A percentile compares a stretch with the other conserved stretches of the same genome.
phyloP scores from a whole-genome alignment of 1,140 invertebrate genomes.

The Ceratina australensis region DNA sequence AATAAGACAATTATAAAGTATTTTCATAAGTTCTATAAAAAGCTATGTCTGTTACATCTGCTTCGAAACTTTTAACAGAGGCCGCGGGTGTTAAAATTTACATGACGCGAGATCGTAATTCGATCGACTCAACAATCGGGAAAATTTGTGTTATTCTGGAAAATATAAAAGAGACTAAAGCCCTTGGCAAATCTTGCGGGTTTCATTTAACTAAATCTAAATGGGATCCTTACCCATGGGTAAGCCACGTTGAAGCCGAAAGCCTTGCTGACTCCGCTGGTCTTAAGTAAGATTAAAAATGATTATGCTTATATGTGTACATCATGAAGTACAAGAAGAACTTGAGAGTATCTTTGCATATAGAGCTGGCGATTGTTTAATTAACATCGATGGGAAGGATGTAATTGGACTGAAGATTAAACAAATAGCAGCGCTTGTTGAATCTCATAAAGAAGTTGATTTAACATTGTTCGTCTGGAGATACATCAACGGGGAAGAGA shows the following conservation, averaged over 20 bases:
- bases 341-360: conserved; percentile 1
- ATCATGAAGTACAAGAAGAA: not conserved
- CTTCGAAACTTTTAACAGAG: conserved; percentile 43
- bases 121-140: not conserved
- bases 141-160: conserved; percentile 44
- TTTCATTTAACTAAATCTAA: conserved; percentile 84
- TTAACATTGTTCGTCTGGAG: conserved; percentile 74
- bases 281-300: conserved; percentile 64
- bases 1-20: not conserved
- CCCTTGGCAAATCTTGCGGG: conserved; percentile 77
- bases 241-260: conserved; percentile 74
- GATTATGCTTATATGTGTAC: not conserved
- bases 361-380: conserved; percentile 83
- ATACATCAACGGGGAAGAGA: conserved; percentile 79
- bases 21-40: not conserved
- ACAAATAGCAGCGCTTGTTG: conserved; percentile 81
- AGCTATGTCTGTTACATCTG: conserved; percentile 27
- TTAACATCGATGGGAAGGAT: conserved; percentile 83
- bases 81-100: conserved; percentile 56
- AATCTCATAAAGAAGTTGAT: conserved; percentile 62
- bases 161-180: conserved; percentile 35
- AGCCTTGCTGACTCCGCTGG: conserved; percentile 72
- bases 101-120: conserved; percentile 33
- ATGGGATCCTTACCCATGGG: conserved; percentile 88
- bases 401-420: conserved; percentile 82